A percentile compares a stretch with the other conserved stretches of the same genome.
These are phyloP conservation scores for Leucoraja erinaceus DNA, from an alignment of 2,113 vertebrate genomes.

Conservation along the genomic window DNA sequence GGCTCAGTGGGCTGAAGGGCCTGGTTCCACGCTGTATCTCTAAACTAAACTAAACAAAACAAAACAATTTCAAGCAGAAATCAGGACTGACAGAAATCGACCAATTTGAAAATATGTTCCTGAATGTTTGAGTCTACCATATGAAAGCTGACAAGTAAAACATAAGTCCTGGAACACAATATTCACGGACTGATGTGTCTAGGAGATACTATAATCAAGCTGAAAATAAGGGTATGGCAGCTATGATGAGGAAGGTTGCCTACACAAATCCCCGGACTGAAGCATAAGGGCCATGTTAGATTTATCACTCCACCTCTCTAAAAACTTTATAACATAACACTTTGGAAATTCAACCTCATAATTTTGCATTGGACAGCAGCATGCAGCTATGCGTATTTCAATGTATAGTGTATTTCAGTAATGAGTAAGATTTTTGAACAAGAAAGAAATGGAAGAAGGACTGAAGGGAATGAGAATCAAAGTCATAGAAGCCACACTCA, in stretches of 20 bases:
- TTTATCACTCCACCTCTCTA: background rate
- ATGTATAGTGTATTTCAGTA: background rate
- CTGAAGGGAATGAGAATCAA: background rate
- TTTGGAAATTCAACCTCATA: background rate
- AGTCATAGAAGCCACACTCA: background rate
- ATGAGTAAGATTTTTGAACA: background rate
- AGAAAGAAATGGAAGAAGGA: background rate
- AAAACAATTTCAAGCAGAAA: background rate
- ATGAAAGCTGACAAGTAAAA: background rate
- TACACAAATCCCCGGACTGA: background rate
- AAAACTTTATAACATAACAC: background rate
- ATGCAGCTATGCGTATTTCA: background rate
- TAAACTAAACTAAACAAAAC: no score
- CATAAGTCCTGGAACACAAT: background rate
- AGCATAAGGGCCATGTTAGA: background rate
- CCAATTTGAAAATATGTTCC: background rate
- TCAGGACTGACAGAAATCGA: background rate
- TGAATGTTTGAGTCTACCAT: background rate
- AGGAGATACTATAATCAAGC: background rate
- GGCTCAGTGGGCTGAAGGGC: no score
- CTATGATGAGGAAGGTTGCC: background rate
- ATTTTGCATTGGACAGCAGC: background rate
- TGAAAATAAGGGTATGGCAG: no score
- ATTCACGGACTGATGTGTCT: background rate
- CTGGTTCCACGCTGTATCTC: no score